These are phyloP conservation scores for Abramis brama DNA, from an alignment of 2,113 vertebrate species.

Conservation along the genomic window DNA sequence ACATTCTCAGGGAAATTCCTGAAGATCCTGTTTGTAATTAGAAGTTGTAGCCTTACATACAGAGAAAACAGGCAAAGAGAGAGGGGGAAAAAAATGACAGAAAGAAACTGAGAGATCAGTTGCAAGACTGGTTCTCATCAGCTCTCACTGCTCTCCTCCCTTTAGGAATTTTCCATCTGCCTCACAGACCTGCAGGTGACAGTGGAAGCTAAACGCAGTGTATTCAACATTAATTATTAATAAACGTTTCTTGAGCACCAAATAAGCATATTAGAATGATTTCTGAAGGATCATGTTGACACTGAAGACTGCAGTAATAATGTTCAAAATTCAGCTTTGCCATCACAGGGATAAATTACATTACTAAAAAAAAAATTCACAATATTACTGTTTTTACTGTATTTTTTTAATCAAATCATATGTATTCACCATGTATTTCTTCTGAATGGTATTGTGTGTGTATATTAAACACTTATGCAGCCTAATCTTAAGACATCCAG, in stretches of 20 bases:
- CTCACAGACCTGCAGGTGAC: slow-evolving; percentile 38
- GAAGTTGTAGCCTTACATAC: slow-evolving; percentile 10
- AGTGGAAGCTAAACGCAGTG: slow-evolving; percentile 42
- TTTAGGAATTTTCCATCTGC: slow-evolving; percentile 50
- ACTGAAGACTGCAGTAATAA: neutral
- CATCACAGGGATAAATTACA: neutral
- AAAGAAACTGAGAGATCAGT: slow-evolving; percentile 18
- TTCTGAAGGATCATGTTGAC: neutral
- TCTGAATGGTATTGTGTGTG: no score
- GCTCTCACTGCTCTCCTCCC: slow-evolving; percentile 44
- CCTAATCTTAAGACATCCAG: neutral
- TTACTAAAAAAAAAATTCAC: neutral
- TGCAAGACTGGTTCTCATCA: slow-evolving; percentile 57
- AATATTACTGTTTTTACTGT: neutral
- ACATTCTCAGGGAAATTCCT: slow-evolving; percentile 16
- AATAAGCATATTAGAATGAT: neutral
- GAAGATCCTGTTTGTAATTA: slow-evolving; percentile 33
- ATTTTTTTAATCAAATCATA: no score
- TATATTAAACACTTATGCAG: neutral
- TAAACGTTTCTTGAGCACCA: neutral
- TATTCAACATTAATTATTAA: neutral
- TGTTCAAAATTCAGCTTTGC: no score
- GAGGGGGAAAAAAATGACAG: neutral
- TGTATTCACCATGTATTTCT: no score
- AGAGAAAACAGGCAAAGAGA: slow-evolving; percentile 16